Evolutionary conservation across 1,140 invertebrate species (phyloP), one percentile per base, ranked within the genome.

Genomic region (Gryllus bimaculatus): DNA sequence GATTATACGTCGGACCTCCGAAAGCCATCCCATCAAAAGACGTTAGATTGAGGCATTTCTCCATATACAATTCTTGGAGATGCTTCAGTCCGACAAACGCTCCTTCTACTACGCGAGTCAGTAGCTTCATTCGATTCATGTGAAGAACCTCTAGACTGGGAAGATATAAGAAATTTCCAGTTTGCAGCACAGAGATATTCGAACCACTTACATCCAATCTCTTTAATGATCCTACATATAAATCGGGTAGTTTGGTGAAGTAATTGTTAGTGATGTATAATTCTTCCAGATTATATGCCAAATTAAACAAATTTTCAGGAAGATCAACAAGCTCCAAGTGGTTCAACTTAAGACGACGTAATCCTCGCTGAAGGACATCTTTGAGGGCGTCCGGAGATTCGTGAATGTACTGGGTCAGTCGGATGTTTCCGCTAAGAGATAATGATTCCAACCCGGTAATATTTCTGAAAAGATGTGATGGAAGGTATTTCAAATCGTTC

Each of bases 71-170:
- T 12, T 20, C 78, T n/a, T 75, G 49, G 26, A 79, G 73, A n/a
- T 49, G n/a, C 54, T 15, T 47, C n/a, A 79, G 78, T 12, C 78
- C 73, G n/a, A 73, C 78, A 20, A 79, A 73, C 8, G 78, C 73
- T 21, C 48, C 73, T 13, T 48, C 73, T 47, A 75, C 20, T 39
- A 79, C 78, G 10, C 7, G 8, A 20, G 4, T 48, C 74, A 79
- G 21, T 8, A 74, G 15, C 12, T 21, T 47, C 73, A 79, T 20
- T 8, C 73, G 73, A 74, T 79, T 73, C 78, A 79, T 12, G 20
- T 26, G n/a, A 26, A 79, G n/a, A 13, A n/a, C 26, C n/a, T 26
- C 47, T 15, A 79, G 73, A 15, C 20, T 75, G 8, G 78, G 78
- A 5, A 48, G 47, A 10, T 66, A 47, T 20, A 79, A 21, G 18